Base-by-base conservation (phyloP, 1,140 invertebrate genomes). In the Nymphalis io region DNA sequence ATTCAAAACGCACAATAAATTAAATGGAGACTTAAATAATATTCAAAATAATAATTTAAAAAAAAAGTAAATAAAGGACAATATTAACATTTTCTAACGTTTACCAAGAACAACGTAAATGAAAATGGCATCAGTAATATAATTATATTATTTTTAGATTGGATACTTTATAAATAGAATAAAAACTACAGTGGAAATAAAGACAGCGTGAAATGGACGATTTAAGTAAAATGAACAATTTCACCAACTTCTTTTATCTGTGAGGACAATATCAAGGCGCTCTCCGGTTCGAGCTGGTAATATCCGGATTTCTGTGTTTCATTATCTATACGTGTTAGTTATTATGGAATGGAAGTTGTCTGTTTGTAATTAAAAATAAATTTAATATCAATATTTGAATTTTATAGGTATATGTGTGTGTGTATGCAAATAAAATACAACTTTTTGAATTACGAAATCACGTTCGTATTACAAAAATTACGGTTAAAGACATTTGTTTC, bases 261-360 rank as follows among this genome's bases (percentile, higher is more conserved):
- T 53, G 72, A 63, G 68, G 51, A 59, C 67, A 68, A 76, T 76
- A 71, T 79, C 72, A 74, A 58, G 60, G 68, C 68, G 69, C 73
- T 78, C 73, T 78, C 70, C 72, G 66, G 73, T 79, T 74, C 72
- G 61, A 72, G 63, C 71, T 66, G 64, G 77, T 79, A 74, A 83
- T 81, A 76, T 77, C 79, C 76, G 75, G 76, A 75, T 78, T 74
- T 73, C 68, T 72, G 62, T 73, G 68, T 80, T 81, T 78, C 80
- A 73, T 79, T 79, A 72, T 75, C 70, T 72, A 71, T 48, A 68
- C 16, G 12, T 55, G 39, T 72, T 46, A n/a, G 6, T 16, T 3
- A 46, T n/a, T 46, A 62, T 23, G 66, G 38, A 13, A 15, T 39
- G 6, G n/a, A 6, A 18, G 15, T 27, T 70, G 42, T 73, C 39